Base-by-base conservation (phyloP, 2,888 invertebrate species). In the Auanema sp. region DNA sequence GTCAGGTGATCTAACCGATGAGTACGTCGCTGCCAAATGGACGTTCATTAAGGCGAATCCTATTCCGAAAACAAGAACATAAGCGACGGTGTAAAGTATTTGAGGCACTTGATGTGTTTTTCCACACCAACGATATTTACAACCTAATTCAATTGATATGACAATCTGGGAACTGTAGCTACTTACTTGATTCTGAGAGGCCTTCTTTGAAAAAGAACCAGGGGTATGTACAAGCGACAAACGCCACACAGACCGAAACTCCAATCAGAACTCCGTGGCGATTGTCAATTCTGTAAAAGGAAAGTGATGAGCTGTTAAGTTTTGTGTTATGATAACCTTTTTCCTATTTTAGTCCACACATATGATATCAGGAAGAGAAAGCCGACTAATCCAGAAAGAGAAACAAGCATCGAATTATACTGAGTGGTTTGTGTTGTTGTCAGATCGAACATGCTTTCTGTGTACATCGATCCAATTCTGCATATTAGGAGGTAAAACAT, bases 11-110 rank as follows among this genome's bases (percentile, higher is more conserved):
- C 59, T 24, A 14, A 59, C 64, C 16, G 58, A 59, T 1, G 49
- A 55, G 41, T 59, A 64, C 3, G 66, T 33, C 3, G 68, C 63
- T 18, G 64, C 63, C 16, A 63, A 50, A 57, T 68, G 68, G 12
- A 68, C 66, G 33, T 66, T 68, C 23, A 66, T 53, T 6, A 68
- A 51, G 18, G 68, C 66, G 40, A 68, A 68, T 23, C 68, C 68
- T 16, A 68, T 52, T 10, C 62, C 61, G 44, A 68, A 68, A 3
- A 68, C 60, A 12, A 68, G 25, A 1, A 63, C 52, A 44, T 68
- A 68, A 18, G 63, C 63, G 12, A 52, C 18, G 10, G 63, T 40
- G 47, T 63, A 68, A 12, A 68, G 55, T 18, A 49, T 55, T 6
- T 50, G 43, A 6, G 68, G 59, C 23, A 65, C 58, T 23, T 52